These are phyloP conservation scores for Furcula furcula DNA, from an alignment of 2,888 invertebrate species.

Conservation along the genomic window DNA sequence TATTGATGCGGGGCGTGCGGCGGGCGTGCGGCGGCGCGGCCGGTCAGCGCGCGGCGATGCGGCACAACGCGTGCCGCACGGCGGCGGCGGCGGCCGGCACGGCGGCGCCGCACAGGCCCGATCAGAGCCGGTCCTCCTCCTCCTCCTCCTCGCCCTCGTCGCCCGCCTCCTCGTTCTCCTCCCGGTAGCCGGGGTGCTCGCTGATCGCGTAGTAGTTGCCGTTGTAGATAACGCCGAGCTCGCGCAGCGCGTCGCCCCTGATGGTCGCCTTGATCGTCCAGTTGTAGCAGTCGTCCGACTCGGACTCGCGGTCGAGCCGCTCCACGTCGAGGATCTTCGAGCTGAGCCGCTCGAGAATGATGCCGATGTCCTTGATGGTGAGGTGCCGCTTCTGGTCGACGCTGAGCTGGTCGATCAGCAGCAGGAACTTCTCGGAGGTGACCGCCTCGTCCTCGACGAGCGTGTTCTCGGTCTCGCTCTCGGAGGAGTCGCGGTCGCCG, in stretches of 20 bases:
- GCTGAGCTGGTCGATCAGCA: constrained; percentile 95
- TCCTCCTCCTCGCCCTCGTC: constrained; percentile 93
- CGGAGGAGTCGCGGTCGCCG: constrained; percentile 92
- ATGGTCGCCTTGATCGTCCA: constrained; percentile 98
- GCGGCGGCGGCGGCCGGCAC: constrained; percentile 70
- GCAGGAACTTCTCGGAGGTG: constrained; percentile 94
- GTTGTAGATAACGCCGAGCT: constrained; percentile 96
- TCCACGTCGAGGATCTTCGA: constrained; percentile 97
- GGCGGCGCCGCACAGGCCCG: constrained; percentile 78
- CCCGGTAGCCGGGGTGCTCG: constrained; percentile 96
- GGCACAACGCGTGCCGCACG: constrained; percentile 67
- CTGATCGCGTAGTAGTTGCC: constrained; percentile 97
- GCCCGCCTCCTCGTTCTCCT: constrained; percentile 92
- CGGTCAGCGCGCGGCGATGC: constrained; percentile 62
- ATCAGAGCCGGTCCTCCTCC: constrained; percentile 86
- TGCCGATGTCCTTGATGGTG: constrained; percentile 97
- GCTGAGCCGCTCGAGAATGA: constrained; percentile 94
- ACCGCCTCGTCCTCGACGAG: constrained; percentile 95
- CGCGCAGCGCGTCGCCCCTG: constrained; percentile 93
- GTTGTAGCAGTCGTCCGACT: constrained; percentile 96
- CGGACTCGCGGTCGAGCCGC: constrained; percentile 94
- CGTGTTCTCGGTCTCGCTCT: constrained; percentile 96
- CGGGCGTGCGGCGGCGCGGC: constrained; percentile 42
- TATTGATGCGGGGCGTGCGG: constrained; percentile 20
- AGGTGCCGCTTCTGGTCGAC: constrained; percentile 95